These are phyloP conservation scores for Erpobdella octoculata DNA, from an alignment of 2,888 invertebrate genomes.

Conservation along the genomic window DNA sequence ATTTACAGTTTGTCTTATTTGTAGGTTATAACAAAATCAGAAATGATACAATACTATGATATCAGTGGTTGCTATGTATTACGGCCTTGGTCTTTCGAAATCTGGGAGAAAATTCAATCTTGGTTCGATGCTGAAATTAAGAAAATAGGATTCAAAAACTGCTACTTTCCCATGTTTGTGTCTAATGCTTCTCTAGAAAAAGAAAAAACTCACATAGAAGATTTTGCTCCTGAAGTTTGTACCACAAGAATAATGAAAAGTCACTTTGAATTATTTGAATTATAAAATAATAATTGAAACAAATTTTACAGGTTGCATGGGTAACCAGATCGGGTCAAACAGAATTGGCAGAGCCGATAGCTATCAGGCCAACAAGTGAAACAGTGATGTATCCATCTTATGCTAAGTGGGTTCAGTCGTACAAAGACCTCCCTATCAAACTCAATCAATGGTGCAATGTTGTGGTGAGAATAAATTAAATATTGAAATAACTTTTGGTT, in stretches of 20 bases:
- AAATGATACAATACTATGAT: constrained; percentile 98
- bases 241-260: not conserved
- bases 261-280: not conserved
- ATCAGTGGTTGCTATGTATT: constrained; percentile 97
- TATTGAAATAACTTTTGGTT: too few relatives aligned
- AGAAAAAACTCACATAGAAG: constrained; percentile 91
- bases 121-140: constrained; percentile 82
- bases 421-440: constrained; percentile 87
- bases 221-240: constrained; percentile 90
- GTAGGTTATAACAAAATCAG: constrained; percentile 79
- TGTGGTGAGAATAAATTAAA: too few relatives aligned
- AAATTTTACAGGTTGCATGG: constrained; percentile 65
- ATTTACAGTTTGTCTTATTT: not conserved
- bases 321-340: constrained; percentile 87
- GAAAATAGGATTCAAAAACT: constrained; percentile 84
- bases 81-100: constrained; percentile 88
- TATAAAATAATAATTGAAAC: not conserved
- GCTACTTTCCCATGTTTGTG: constrained; percentile 97
- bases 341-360: constrained; percentile 91
- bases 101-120: constrained; percentile 83
- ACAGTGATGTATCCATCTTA: constrained; percentile 99
- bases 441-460: constrained; percentile 99
- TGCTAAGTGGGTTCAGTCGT: constrained; percentile 95
- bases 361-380: constrained; percentile 94
- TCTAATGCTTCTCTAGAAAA: constrained; percentile 80